These are phyloP conservation scores for Augochlora pura DNA, from an alignment of 1,140 invertebrate genomes.

Conservation along the genomic window DNA sequence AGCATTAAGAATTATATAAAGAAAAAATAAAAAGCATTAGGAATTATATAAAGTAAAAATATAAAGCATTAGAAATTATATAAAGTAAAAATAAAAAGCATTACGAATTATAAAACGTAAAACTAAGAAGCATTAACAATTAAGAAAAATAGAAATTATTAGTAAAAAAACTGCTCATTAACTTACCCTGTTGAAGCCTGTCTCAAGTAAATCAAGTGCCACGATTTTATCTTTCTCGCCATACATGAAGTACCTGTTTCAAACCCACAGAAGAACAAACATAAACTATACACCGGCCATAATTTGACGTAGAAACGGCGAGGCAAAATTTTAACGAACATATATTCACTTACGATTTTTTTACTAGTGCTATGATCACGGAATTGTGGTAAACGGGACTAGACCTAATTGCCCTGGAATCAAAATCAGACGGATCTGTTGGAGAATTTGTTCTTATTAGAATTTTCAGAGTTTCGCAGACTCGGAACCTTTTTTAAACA, in stretches of 20 bases:
- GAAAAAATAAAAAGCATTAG: too few relatives aligned
- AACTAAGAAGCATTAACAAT: not conserved
- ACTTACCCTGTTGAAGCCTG: constrained; percentile 87
- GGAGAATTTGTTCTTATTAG: not conserved
- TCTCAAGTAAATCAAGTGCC: constrained; percentile 85
- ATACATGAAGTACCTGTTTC: constrained; percentile 83
- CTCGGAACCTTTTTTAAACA: too few relatives aligned
- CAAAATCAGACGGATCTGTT: not conserved
- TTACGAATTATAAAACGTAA: not conserved
- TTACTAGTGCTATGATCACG: constrained; percentile 85
- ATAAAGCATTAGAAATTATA: too few relatives aligned
- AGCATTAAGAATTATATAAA: too few relatives aligned
- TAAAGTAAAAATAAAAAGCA: too few relatives aligned
- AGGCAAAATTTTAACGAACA: constrained; percentile 42
- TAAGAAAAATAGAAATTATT: not conserved
- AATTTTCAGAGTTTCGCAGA: too few relatives aligned
- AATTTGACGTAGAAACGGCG: constrained; percentile 52
- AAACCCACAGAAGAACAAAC: constrained; percentile 55
- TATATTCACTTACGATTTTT: constrained; percentile 83
- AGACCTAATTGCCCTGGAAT: constrained; percentile 83
- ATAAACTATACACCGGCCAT: too few relatives aligned
- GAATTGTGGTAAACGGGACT: constrained; percentile 81
- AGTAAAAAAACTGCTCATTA: not conserved
- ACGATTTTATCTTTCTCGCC: constrained; percentile 85
- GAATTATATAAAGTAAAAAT: too few relatives aligned